Evolutionary conservation across 2,888 invertebrate species (phyloP), one percentile per base, ranked within the genome.

Genomic region (Eupithecia tripunctaria): DNA sequence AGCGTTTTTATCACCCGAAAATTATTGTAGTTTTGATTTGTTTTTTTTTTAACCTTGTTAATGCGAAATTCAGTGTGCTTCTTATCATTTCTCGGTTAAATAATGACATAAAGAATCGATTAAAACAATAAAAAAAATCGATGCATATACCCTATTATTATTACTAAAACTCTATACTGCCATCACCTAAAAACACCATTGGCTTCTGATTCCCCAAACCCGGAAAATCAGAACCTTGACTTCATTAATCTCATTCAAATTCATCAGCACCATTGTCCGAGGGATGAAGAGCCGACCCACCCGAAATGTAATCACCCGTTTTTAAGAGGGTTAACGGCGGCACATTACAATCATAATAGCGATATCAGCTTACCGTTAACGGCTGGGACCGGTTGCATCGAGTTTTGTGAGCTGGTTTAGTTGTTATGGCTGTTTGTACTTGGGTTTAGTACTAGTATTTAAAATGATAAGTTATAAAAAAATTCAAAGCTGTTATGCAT

Each of bases 341-440:
- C 90, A 80, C 88, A 93, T 94, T 94, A 92, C 86, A 94, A 94
- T 93, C 90, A 94, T 87, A 94, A 94, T 94, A 86, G 89, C 86
- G 84, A 85, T 91, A 90, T 92, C 90, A 87, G 84, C 89, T 91
- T 91, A 93, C 94, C 93, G 93, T 93, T 94, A 94, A 94, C 93
- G 93, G 93, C 78, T 80, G 79, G 86, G 74, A 80, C 76, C 82
- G 79, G 79, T 82, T 80, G 27, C 64, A 73, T 82, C 82, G 27
- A 41, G 47, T 63, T 63, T 21, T 36, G 32, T 29, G 18, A 36
- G 6, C 25, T 47, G 65, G 65, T 68, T 74, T 60, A 29, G 4
- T 60, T 60, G 1, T 59, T 27, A 59, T 8, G 15, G 18, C 2
- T 60, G 27, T 60, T 27, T 18, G 18, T 18, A 60, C 8, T 56